Percentiles rank a stretch among this genome's conserved stretches.
Conservation (phyloP, 2,113 vertebrate genomes). For the Python bivittatus region DNA sequence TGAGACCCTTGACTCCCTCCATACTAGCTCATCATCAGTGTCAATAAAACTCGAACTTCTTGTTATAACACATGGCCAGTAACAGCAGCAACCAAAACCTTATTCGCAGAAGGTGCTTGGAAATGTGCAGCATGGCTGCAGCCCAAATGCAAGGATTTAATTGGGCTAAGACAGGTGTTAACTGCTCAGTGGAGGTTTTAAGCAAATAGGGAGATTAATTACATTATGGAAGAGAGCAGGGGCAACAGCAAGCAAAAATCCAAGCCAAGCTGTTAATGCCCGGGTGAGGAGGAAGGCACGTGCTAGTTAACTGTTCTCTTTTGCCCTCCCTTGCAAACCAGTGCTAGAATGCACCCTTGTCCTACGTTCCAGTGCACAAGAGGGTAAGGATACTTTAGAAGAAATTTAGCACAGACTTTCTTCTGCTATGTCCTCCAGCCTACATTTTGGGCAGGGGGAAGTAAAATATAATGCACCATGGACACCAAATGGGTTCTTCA, state of each 20-base stretch:
- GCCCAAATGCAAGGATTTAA: not conserved
- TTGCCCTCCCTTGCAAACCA: no score
- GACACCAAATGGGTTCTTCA: accelerated
- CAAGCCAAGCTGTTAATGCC: conserved; percentile 14
- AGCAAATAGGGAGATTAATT: conserved; percentile 19
- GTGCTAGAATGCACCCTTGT: not conserved
- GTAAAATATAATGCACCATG: not conserved
- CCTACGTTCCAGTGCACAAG: no score
- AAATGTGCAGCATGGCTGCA: not conserved
- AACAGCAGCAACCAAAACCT: not conserved
- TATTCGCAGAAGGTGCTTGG: not conserved
- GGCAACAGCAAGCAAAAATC: conserved; percentile 5
- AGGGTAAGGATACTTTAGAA: not conserved
- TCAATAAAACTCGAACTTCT: not conserved
- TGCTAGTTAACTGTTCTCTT: not conserved
- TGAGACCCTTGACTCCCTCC: not conserved
- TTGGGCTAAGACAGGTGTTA: not conserved
- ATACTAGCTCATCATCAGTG: not conserved
- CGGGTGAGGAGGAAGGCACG: not conserved
- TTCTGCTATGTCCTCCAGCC: not conserved
- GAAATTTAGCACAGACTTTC: not conserved
- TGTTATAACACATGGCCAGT: not conserved
- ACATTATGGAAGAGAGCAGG: not conserved
- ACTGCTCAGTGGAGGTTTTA: not conserved
- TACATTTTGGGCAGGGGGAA: not conserved